These are phyloP conservation scores for Eupleurogrammus muticus DNA, from an alignment of 2,797 vertebrate species.

Conservation along the genomic window DNA sequence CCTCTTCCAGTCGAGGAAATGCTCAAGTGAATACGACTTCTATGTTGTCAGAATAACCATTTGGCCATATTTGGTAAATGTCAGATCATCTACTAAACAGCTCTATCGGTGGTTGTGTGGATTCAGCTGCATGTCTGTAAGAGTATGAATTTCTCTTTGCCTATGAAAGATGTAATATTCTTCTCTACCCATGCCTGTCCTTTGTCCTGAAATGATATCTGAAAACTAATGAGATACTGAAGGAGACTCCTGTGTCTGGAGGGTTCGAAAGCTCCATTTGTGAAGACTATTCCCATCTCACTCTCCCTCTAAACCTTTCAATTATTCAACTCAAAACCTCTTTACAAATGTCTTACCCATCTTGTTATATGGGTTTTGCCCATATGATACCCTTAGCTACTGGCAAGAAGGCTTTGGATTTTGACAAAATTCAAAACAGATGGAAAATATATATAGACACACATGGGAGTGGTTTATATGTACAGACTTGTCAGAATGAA, in stretches of 20 bases:
- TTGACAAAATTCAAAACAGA: too few species aligned
- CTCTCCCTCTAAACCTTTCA: not conserved
- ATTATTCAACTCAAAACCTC: conserved; percentile 1
- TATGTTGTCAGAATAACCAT: conserved; percentile 20
- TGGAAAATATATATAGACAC: too few species aligned
- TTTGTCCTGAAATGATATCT: conserved; percentile 9
- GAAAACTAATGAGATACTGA: conserved; percentile 16
- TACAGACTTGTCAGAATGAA: too few species aligned
- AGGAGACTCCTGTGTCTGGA: conserved; percentile 9
- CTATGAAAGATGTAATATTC: conserved; percentile 1
- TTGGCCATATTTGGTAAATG: conserved; percentile 23
- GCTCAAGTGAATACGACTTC: not conserved
- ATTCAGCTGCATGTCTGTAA: not conserved
- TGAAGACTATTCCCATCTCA: not conserved
- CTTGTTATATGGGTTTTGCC: conserved; percentile 5
- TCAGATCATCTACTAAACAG: conserved; percentile 8
- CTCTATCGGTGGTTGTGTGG: conserved; percentile 4
- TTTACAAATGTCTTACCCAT: conserved; percentile 3
- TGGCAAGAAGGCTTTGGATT: not conserved
- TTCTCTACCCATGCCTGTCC: conserved; percentile 5
- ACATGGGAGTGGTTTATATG: too few species aligned
- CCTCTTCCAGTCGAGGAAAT: conserved; percentile 8
- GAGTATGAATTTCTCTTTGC: not conserved
- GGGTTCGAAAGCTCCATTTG: not conserved
- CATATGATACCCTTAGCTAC: conserved; percentile 16